phyloP scores from a whole-genome alignment of 2,797 vertebrate genomes.

The Scleropages formosus region DNA sequence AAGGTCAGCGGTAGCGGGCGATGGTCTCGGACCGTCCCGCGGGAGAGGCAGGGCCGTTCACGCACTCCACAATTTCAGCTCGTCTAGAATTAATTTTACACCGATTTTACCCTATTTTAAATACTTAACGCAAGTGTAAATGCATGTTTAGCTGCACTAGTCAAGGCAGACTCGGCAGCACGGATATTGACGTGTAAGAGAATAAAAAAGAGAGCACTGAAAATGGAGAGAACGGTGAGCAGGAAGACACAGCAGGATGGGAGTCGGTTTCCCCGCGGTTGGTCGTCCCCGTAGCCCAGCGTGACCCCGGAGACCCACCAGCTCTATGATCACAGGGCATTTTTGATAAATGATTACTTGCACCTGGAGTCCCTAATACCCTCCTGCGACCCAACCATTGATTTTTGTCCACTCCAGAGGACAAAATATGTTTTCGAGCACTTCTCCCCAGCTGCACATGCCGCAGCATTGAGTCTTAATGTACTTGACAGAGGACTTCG shows the following conservation, averaged over 20 bases:
- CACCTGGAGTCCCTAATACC: too few species aligned
- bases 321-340: not conserved
- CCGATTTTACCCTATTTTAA: too few species aligned
- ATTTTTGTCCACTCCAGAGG: too few species aligned
- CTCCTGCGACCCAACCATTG: too few species aligned
- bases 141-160: not conserved
- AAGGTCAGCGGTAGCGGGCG: conserved; percentile 13
- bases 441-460: too few species aligned
- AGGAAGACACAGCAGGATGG: conserved; percentile 30
- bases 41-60: conserved; percentile 31
- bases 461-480: too few species aligned
- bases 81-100: conserved; percentile 24
- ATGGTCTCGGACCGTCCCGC: not conserved
- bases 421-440: too few species aligned
- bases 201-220: conserved; percentile 47
- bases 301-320: not conserved
- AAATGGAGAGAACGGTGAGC: conserved; percentile 45
- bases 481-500: too few species aligned
- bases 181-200: not conserved
- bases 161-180: not conserved
- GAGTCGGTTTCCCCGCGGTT: conserved; percentile 24
- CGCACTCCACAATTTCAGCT: conserved; percentile 25
- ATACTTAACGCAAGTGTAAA: not conserved
- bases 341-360: too few species aligned
- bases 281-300: not conserved